These are phyloP conservation scores for Stigmatopora nigra DNA, from an alignment of 2,113 vertebrate genomes.

Conservation along the genomic window DNA sequence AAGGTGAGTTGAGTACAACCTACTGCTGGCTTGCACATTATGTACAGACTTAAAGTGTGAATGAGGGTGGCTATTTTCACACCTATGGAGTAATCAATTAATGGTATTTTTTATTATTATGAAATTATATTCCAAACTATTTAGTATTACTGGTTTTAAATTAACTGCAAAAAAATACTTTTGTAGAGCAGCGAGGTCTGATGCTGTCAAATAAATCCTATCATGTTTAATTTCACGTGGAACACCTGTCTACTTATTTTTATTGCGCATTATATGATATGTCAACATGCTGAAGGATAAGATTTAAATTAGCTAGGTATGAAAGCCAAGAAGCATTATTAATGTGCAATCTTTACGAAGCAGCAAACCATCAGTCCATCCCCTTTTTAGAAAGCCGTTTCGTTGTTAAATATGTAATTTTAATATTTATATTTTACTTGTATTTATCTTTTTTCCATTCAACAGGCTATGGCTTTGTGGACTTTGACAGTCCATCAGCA, in stretches of 20 bases:
- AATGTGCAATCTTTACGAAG: background rate
- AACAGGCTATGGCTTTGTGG: conserved; percentile 87
- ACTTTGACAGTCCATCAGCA: conserved; percentile 86
- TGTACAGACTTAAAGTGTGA: background rate
- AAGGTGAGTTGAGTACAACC: conserved; percentile 71
- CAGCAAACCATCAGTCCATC: background rate
- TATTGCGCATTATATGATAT: background rate
- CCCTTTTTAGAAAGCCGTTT: background rate
- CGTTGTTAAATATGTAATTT: background rate
- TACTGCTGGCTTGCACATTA: background rate
- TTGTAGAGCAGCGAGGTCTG: background rate
- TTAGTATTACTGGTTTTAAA: background rate
- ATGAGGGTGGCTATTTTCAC: background rate
- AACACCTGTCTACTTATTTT: background rate
- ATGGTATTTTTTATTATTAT: background rate
- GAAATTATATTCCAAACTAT: background rate
- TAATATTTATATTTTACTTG: background rate
- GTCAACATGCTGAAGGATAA: background rate
- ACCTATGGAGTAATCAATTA: background rate
- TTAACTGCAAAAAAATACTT: background rate
- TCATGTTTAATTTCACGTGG: background rate
- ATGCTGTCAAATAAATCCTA: background rate
- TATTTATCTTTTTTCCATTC: conserved; percentile 5
- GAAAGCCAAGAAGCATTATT: background rate
- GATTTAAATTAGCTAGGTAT: background rate